Conservation (phyloP, 2,888 invertebrate species). For the Cotesia congregata region DNA sequence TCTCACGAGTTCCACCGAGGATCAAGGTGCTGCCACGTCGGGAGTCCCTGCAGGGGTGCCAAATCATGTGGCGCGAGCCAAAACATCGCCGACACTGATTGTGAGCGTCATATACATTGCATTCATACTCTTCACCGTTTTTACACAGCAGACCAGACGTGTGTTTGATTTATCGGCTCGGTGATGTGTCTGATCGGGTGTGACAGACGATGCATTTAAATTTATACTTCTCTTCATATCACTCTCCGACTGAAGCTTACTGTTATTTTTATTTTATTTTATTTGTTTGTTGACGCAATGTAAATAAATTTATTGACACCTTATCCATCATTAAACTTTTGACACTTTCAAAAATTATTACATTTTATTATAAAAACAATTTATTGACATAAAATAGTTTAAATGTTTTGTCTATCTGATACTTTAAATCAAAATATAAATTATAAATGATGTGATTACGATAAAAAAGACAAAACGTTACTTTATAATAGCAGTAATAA, state of each 20-base stretch:
- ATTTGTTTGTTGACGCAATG: background rate
- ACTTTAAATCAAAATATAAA: too few relatives aligned
- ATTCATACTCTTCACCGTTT: slow-evolving; percentile 47
- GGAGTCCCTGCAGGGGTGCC: slow-evolving; percentile 51
- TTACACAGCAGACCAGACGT: slow-evolving; percentile 38
- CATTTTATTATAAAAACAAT: too few relatives aligned
- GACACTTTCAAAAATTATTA: too few relatives aligned
- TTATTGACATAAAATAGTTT: too few relatives aligned
- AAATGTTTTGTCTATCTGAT: too few relatives aligned
- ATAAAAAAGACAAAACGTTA: too few relatives aligned
- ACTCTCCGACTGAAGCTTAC: background rate
- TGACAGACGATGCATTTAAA: slow-evolving; percentile 37
- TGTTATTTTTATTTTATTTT: background rate
- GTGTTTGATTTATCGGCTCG: slow-evolving; percentile 63
- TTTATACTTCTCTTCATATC: background rate
- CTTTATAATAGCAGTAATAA: too few relatives aligned
- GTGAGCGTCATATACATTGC: background rate
- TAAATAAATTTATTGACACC: background rate
- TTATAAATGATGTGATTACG: too few relatives aligned
- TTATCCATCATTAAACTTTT: background rate
- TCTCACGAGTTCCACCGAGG: slow-evolving; percentile 23
- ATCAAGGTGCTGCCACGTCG: slow-evolving; percentile 50
- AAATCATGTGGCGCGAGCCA: slow-evolving; percentile 64
- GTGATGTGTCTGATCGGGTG: slow-evolving; percentile 57
- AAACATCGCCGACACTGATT: slow-evolving; percentile 55